phyloP scores from a whole-genome alignment of 2,113 vertebrate genomes.

The Puffinus mauretanicus region DNA sequence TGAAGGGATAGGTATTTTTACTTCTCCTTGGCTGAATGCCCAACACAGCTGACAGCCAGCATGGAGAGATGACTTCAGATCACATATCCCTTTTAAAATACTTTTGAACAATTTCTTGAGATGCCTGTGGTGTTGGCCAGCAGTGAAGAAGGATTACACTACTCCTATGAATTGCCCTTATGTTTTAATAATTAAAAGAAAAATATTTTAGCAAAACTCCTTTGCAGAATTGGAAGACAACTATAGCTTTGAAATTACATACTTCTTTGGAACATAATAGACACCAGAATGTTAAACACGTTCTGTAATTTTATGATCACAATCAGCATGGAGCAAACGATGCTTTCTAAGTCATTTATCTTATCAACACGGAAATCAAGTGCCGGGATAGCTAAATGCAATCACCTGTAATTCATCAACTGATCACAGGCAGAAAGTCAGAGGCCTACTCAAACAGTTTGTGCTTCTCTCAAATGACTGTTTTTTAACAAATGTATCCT shows the following conservation, averaged over 20 bases:
- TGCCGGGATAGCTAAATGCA: neutral
- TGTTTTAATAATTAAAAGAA: conserved; percentile 21
- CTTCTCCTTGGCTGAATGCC: neutral
- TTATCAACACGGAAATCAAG: neutral
- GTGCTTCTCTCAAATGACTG: neutral
- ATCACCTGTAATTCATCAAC: neutral
- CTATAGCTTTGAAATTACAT: neutral
- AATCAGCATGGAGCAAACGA: neutral
- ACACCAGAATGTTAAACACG: neutral
- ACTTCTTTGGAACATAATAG: neutral
- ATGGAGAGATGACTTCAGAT: neutral
- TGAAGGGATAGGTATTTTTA: neutral
- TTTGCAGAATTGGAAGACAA: neutral
- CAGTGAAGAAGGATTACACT: neutral
- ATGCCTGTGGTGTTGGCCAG: neutral
- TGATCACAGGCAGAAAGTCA: neutral
- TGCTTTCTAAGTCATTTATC: neutral
- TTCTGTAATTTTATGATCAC: neutral
- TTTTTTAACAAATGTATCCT: neutral
- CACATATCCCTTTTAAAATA: conserved; percentile 4
- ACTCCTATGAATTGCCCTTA: neutral
- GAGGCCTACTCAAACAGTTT: neutral
- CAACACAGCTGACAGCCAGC: neutral
- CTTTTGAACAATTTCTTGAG: neutral
- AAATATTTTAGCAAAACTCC: conserved; percentile 1